Evolutionary conservation across 2,888 invertebrate genomes (phyloP), one percentile per base, ranked within the genome.

Genomic region (Tenthredo livida): DNA sequence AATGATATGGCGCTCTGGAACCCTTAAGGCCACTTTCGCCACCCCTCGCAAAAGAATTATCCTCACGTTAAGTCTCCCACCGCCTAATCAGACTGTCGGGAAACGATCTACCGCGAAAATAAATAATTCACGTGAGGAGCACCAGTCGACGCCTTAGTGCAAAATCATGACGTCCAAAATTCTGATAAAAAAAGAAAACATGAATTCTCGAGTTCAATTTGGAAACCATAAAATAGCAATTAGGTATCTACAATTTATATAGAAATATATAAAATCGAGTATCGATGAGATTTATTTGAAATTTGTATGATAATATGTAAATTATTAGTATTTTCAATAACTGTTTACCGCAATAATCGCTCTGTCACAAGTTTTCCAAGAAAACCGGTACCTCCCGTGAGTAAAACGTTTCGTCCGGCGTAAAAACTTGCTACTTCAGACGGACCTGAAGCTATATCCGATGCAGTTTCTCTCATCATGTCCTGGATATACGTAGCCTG

Each of bases 361-460:
- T 93, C 93, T 40, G 92, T 84, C 25, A 93, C 86, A 54, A 93
- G 88, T 85, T 88, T 91, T 25, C 93, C 93, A 37, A 93, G 85
- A 72, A 93, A 93, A 15, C 93, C 93, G 9, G 92, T 91, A 72
- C 91, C 92, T 65, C 93, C 93, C 4, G 93, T 93, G 15, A 93
- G 73, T 37, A 93, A 88, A 37, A 93, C 86, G 43, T 91, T 91
- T 15, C 87, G 87, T 17, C 91, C 91, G 3, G 88, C 85, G 82
- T 88, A 93, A 87, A 92, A 92, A 67, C 90, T 78, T 0, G 88
- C 87, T n/a, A 93, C 89, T 84, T 93, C 91, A 86, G 92, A 77
- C 12, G 25, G 61, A 65, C 80, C 61, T 37, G 37, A 17, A 33
- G 58, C 61, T 15, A 40, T 5, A 61, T 80, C 21, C n/a, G n/a